These are phyloP conservation scores for Oxyura jamaicensis DNA, from an alignment of 2,113 vertebrate genomes.

Conservation along the genomic window DNA sequence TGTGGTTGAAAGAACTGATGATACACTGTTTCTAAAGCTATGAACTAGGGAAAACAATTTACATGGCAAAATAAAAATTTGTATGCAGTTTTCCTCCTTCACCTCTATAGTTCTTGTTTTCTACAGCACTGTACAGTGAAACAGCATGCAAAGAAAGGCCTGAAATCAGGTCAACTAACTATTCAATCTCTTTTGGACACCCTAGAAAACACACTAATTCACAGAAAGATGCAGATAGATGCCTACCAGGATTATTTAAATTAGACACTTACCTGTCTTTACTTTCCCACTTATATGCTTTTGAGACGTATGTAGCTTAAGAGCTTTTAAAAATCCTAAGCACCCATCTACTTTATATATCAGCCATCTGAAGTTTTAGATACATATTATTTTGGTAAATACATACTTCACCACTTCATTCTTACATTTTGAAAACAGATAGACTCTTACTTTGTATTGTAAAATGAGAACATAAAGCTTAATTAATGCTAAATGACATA, in stretches of 20 bases:
- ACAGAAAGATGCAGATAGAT: background rate
- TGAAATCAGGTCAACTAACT: background rate
- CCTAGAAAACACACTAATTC: background rate
- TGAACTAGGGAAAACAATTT: background rate
- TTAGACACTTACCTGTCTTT: background rate
- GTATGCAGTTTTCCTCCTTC: background rate
- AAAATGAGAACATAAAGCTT: background rate
- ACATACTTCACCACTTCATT: background rate
- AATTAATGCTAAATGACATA: background rate
- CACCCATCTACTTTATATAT: background rate
- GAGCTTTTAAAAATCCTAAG: background rate
- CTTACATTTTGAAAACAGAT: background rate
- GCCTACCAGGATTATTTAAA: slow-evolving; percentile 15
- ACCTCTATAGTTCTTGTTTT: background rate
- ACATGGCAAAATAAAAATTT: background rate
- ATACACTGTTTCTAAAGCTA: background rate
- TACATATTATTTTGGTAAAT: background rate
- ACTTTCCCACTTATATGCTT: background rate
- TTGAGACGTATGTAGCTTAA: background rate
- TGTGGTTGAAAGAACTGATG: background rate
- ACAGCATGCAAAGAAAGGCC: background rate
- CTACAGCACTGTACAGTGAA: background rate
- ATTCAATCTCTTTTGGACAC: background rate
- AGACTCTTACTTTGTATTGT: background rate
- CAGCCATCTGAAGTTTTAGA: background rate